phyloP scores from a whole-genome alignment of 2,888 invertebrate genomes.

The Yponomeuta evonymella region DNA sequence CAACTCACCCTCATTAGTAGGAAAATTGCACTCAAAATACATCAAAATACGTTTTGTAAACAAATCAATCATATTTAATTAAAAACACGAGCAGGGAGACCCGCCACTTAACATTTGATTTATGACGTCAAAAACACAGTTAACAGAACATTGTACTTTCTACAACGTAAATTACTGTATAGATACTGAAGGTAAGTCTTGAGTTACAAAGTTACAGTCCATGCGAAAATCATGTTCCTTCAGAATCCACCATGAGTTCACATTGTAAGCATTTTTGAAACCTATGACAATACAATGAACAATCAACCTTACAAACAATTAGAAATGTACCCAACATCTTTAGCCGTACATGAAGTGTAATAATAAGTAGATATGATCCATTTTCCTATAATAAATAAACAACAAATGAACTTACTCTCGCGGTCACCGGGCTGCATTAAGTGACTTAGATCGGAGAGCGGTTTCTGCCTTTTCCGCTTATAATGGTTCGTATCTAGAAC shows the following conservation, averaged over 20 bases:
- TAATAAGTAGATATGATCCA: neutral
- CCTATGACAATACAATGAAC: neutral
- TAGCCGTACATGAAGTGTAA: neutral
- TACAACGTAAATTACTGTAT: neutral
- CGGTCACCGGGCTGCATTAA: conserved; percentile 40
- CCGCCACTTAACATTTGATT: neutral
- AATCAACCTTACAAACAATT: neutral
- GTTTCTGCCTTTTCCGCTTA: conserved; percentile 24
- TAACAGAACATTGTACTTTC: neutral
- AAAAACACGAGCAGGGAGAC: neutral
- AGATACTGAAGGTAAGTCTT: neutral
- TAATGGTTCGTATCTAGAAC: conserved; percentile 34
- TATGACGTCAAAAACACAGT: neutral
- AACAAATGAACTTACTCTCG: conserved; percentile 56
- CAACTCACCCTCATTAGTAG: too few species aligned
- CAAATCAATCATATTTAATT: conserved; percentile 15
- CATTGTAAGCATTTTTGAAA: too few species aligned
- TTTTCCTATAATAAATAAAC: conserved; percentile 19
- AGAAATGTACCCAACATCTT: neutral
- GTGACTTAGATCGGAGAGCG: conserved; percentile 19
- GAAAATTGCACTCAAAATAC: too few species aligned
- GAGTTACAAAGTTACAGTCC: neutral
- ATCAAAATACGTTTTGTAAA: neutral
- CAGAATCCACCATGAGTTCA: neutral
- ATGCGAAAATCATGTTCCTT: neutral